These are phyloP conservation scores for Spea hammondii DNA, from an alignment of 2,797 vertebrate species.

Conservation along the genomic window DNA sequence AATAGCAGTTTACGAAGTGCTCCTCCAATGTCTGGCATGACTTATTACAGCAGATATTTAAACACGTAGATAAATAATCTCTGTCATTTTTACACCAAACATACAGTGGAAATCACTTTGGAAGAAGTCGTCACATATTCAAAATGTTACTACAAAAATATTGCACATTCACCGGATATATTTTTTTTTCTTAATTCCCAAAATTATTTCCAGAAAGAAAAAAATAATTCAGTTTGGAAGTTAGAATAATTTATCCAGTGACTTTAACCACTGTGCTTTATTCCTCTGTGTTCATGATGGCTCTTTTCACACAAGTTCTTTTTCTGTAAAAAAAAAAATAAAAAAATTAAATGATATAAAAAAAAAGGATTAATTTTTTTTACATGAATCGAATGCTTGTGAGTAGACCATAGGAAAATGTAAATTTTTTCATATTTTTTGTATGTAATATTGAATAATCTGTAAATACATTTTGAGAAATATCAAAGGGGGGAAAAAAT, in stretches of 20 bases:
- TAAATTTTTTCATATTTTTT: too few species aligned
- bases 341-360: not conserved
- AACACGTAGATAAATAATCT: conserved; percentile 15
- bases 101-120: conserved; percentile 23
- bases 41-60: conserved; percentile 9
- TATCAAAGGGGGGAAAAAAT: too few species aligned
- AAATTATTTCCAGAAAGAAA: conserved; percentile 29
- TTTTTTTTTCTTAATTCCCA: not conserved
- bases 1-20: conserved; percentile 14
- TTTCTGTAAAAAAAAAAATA: conserved; percentile 48
- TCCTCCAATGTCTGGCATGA: conserved; percentile 7
- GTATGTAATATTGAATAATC: too few species aligned
- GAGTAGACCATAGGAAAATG: too few species aligned
- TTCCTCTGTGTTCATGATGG: conserved; percentile 22
- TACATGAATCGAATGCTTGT: too few species aligned
- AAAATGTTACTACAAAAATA: conserved; percentile 42
- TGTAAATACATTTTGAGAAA: too few species aligned
- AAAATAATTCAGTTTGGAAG: conserved; percentile 22
- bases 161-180: conserved; percentile 42
- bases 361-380: too few species aligned
- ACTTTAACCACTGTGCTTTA: conserved; percentile 23
- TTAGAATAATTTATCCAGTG: conserved; percentile 56
- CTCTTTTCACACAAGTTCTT: conserved; percentile 44
- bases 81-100: not conserved
- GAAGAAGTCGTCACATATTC: conserved; percentile 10